A percentile compares a stretch with the other conserved stretches of the same genome.
phyloP scores from a whole-genome alignment of 2,113 vertebrate genomes.

The Cheirogaleus medius region DNA sequence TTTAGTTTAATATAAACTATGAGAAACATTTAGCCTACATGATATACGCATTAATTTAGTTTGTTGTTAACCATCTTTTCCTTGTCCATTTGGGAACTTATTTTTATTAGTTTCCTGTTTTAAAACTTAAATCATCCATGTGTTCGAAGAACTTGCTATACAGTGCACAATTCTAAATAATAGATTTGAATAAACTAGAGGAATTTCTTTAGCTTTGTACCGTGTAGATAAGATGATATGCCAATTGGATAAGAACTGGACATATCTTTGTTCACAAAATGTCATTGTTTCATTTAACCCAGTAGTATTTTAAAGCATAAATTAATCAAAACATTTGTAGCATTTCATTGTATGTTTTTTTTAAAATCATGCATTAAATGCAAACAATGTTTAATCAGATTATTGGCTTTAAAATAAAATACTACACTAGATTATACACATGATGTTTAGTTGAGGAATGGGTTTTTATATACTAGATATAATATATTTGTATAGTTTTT shows the following conservation, averaged over 20 bases:
- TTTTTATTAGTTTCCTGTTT: background rate
- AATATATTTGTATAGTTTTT: background rate
- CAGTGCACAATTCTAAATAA: background rate
- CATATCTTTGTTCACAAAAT: background rate
- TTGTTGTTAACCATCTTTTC: accelerated
- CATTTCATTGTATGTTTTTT: background rate
- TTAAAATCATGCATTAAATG: background rate
- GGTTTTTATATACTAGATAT: background rate
- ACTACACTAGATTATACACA: background rate
- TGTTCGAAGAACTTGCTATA: background rate
- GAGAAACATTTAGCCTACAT: accelerated
- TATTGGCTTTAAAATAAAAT: background rate
- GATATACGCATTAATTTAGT: background rate
- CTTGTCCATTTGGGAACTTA: background rate
- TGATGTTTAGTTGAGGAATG: background rate
- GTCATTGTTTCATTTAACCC: slow-evolving; percentile 12
- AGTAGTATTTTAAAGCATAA: background rate
- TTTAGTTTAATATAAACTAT: accelerated
- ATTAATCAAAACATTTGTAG: slow-evolving; percentile 1
- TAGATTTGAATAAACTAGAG: background rate
- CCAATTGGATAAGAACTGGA: background rate
- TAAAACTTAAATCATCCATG: background rate
- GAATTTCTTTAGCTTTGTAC: background rate
- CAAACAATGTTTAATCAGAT: background rate
- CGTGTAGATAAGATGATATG: background rate